phyloP scores from a whole-genome alignment of 2,113 vertebrate genomes.

The Aramus guarauna region DNA sequence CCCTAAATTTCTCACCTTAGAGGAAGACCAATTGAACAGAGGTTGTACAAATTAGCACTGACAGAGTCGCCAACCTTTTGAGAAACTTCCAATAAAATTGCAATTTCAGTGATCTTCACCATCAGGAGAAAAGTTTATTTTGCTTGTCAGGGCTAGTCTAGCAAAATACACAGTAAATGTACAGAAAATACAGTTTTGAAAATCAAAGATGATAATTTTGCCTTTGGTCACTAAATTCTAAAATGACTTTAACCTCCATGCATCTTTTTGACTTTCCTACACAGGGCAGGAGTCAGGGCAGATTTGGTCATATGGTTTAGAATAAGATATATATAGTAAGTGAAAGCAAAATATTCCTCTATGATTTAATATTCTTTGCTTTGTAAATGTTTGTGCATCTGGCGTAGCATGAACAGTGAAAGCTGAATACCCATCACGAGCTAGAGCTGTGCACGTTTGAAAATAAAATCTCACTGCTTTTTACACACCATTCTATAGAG shows the following conservation, averaged over 20 bases:
- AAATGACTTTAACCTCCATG: background rate
- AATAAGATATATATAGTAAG: background rate
- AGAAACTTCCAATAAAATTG: slow-evolving; percentile 2
- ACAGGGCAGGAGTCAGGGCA: background rate
- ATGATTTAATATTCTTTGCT: background rate
- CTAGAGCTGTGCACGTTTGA: background rate
- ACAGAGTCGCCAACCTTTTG: background rate
- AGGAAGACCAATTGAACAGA: background rate
- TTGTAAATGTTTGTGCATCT: background rate
- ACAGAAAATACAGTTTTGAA: background rate
- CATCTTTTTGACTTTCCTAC: background rate
- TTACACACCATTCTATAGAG: background rate
- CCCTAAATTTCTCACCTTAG: background rate
- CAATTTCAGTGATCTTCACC: background rate
- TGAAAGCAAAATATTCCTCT: slow-evolving; percentile 8
- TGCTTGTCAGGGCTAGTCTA: background rate
- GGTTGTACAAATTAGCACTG: background rate
- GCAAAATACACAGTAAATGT: background rate
- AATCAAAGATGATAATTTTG: slow-evolving; percentile 31
- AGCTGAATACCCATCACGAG: background rate
- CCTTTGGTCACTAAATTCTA: slow-evolving; percentile 28
- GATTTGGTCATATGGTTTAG: background rate
- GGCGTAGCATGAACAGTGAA: background rate
- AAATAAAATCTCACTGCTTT: background rate
- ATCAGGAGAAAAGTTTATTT: background rate